Evolutionary conservation across 2,797 vertebrate species (phyloP), one percentile per base, ranked within the genome.

Genomic region (Sylvia borin): DNA sequence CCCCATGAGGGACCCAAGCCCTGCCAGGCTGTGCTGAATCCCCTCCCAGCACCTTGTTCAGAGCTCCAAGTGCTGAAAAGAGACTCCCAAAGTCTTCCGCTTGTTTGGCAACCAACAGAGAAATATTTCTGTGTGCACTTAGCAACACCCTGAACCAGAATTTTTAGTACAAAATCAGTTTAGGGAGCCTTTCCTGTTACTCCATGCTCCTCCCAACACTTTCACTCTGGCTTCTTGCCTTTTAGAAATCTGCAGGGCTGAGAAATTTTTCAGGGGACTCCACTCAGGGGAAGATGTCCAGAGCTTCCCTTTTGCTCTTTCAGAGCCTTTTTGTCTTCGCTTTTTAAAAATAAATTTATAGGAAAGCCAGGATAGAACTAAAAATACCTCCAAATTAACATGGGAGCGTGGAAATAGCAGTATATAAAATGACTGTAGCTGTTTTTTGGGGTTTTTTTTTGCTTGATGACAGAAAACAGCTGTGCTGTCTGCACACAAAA

Each of bases 121-220:
- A 96, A 96, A 95, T 90, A 92, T 67, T 93, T 92, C 85, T 91
- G 77, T 89, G 92, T 71, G 83, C 76, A 50, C 85, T 93, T 93
- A 93, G 83, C 88, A 96, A 94, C 80, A 50, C 79, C 67, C 62
- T 51, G 54, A 84, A 71, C 74, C 61, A 45, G 42, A 83, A 90
- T 70, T 73, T 85, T 71, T 9, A 24, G 42, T 2, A 57, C 70
- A 68, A 65, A 75, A 81, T 57, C 77, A 50, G 34, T 75, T 84
- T 81, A 60, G 0, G 2, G 54, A 68, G 58, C 36, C 50, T 74
- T 50, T 42, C 29, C 76, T 79, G 21, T 31, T 47, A 10, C 54
- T 77, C 65, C 76, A 64, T 2, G 14, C 61, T 83, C 75, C 82
- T 61, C 61, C 53, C 61, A 70, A 42, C 16, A 43, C 51, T 54